Conservation (phyloP, 2,113 vertebrate genomes). For the Cettia cetti region DNA sequence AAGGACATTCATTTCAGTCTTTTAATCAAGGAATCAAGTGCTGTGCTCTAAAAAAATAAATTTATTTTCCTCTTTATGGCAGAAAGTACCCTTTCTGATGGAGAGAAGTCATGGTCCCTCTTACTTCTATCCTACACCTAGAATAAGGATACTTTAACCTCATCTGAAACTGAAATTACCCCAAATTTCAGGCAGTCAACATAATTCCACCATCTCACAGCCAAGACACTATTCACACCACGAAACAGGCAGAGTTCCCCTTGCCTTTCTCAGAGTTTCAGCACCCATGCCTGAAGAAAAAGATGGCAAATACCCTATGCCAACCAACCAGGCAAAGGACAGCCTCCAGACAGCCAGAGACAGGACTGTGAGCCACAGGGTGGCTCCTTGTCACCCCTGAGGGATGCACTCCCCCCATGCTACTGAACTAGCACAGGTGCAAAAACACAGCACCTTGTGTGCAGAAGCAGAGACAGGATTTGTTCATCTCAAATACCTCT, state of each 20-base stretch:
- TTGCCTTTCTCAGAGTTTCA: neutral
- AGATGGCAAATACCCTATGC: neutral
- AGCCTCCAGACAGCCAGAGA: neutral
- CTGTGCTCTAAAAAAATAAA: neutral
- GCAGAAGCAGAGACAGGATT: fast-evolving
- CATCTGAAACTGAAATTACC: neutral
- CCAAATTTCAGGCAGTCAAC: neutral
- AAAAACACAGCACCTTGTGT: fast-evolving
- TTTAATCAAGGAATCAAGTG: neutral
- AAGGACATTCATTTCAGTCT: neutral
- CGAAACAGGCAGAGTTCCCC: neutral
- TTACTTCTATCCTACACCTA: neutral
- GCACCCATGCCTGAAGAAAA: neutral
- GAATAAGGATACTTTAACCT: neutral
- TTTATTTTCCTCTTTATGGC: neutral
- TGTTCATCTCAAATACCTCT: neutral
- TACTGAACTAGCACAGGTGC: neutral
- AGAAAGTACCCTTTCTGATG: neutral
- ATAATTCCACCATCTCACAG: neutral
- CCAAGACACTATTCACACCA: neutral
- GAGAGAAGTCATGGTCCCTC: neutral
- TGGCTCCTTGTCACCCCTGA: neutral
- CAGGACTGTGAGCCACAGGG: fast-evolving
- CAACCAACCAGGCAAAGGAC: neutral
- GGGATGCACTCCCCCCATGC: neutral